These are phyloP conservation scores for Epinephelus coioides DNA, from an alignment of 2,797 vertebrate species.

Conservation along the genomic window DNA sequence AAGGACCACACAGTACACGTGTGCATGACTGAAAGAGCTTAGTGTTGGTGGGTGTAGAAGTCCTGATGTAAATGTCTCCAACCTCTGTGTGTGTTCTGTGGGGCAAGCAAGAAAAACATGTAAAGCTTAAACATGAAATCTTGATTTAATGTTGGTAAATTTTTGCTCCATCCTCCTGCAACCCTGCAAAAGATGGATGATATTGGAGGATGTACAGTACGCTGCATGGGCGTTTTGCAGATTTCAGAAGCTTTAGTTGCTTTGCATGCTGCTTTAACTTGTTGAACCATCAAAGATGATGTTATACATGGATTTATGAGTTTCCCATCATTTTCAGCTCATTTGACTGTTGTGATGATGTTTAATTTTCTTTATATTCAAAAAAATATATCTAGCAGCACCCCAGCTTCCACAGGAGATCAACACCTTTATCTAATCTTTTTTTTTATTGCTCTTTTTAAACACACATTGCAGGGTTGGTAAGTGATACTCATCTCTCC, in stretches of 20 bases:
- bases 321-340: not conserved
- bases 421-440: not conserved
- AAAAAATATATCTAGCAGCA: not conserved
- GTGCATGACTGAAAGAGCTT: conserved; percentile 36
- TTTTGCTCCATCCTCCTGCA: not conserved
- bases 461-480: not conserved
- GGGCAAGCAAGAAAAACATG: not conserved
- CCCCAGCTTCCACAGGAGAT: not conserved
- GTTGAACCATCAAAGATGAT: conserved; percentile 14
- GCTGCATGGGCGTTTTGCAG: not conserved
- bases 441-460: not conserved
- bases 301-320: not conserved
- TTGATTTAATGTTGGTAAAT: not conserved
- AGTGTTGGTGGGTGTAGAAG: conserved; percentile 14
- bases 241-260: conserved; percentile 5
- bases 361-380: conserved; percentile 11
- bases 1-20: conserved; percentile 52
- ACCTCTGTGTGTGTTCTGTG: conserved; percentile 12
- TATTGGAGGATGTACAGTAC: not conserved
- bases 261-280: conserved; percentile 12
- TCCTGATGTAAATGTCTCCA: not conserved
- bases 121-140: not conserved
- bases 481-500: conserved; percentile 10
- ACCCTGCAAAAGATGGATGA: conserved; percentile 1
- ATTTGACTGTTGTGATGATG: conserved; percentile 4